These are phyloP conservation scores for Suncus etruscus DNA, from an alignment of 2,113 vertebrate species.

Conservation along the genomic window DNA sequence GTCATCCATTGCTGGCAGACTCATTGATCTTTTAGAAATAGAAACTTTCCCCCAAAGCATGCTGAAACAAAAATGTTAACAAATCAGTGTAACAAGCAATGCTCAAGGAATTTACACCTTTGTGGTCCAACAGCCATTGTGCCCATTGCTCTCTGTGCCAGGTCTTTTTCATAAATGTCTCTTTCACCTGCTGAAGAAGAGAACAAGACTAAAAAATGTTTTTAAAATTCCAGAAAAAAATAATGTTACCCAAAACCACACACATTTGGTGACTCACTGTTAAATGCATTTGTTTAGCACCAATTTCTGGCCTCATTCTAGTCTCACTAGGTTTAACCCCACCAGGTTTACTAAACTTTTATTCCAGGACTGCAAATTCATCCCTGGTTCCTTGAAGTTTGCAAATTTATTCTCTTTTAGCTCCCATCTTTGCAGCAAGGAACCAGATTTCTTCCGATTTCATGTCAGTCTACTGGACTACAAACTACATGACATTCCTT, in stretches of 20 bases:
- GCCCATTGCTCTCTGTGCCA: neutral
- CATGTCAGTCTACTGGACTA: neutral
- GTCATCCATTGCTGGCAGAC: neutral
- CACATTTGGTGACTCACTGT: neutral
- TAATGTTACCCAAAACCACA: neutral
- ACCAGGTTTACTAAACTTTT: neutral
- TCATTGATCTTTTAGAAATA: slow-evolving; percentile 33
- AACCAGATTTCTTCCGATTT: slow-evolving; percentile 24
- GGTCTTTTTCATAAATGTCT: neutral
- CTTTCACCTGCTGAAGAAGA: neutral
- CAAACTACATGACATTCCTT: neutral
- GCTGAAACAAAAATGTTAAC: slow-evolving; percentile 27
- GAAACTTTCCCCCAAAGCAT: neutral
- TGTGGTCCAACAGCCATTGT: neutral
- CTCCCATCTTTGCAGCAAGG: slow-evolving; percentile 11
- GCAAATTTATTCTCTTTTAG: slow-evolving; percentile 4
- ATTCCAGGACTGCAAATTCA: neutral
- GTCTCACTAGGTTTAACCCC: no score
- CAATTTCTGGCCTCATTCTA: slow-evolving; percentile 8
- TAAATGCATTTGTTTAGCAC: neutral
- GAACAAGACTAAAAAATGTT: neutral
- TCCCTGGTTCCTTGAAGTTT: neutral
- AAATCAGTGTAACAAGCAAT: neutral
- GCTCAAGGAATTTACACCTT: neutral
- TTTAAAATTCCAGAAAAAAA: neutral